These are phyloP conservation scores for Pterocles orientalis DNA, from an alignment of 2,113 vertebrate genomes.

Conservation along the genomic window DNA sequence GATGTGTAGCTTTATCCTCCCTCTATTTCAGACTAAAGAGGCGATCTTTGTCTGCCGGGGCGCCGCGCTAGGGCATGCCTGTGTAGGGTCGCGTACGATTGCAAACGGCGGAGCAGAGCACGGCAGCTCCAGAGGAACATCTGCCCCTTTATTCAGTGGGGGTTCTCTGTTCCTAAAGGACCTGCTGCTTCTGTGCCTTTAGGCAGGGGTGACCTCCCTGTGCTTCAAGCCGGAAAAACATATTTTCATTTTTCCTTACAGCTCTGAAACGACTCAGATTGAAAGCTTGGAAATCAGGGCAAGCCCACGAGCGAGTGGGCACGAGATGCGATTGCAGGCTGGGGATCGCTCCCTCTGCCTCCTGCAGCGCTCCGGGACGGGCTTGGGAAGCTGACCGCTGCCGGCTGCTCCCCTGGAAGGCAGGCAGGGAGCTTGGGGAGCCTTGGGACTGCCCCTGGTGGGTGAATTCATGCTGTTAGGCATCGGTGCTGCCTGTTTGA, in stretches of 20 bases:
- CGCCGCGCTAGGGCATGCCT: fast-evolving
- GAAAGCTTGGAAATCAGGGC: neutral
- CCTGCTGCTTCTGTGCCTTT: neutral
- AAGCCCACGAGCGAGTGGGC: neutral
- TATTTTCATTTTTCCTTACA: neutral
- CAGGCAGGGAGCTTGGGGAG: neutral
- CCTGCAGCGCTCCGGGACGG: too few species aligned
- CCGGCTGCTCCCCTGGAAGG: neutral
- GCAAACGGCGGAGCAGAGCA: neutral
- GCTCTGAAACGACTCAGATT: neutral
- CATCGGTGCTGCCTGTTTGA: fast-evolving
- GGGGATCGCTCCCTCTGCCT: too few species aligned
- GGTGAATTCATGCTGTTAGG: neutral
- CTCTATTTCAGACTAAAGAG: neutral
- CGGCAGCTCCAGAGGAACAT: neutral
- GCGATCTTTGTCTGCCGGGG: neutral
- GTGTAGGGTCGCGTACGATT: fast-evolving
- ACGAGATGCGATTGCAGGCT: neutral
- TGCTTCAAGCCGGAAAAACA: neutral
- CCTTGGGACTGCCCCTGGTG: neutral
- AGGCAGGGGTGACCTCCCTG: neutral
- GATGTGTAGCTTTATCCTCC: neutral
- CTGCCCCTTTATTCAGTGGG: neutral
- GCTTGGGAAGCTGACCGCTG: neutral
- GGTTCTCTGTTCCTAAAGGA: neutral